Evolutionary conservation across 2,113 vertebrate species (phyloP).

Genomic region (Varanus komodoensis): DNA sequence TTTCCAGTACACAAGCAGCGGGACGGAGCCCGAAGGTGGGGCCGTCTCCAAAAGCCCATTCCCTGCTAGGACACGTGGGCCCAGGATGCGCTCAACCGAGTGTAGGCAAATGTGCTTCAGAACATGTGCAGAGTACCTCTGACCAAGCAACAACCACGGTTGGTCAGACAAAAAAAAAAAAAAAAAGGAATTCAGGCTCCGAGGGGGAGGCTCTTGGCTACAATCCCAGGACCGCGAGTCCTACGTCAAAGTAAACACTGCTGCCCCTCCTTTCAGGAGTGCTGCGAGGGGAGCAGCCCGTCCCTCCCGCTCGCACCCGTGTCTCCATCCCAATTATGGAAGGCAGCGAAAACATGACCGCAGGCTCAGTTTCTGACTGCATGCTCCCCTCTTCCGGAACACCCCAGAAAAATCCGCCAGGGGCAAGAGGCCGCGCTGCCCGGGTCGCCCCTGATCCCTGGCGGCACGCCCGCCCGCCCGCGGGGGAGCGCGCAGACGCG

Average conservation of each 20-base stretch:
- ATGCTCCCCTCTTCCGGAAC: background rate
- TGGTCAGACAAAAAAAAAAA: background rate
- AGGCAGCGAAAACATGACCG: background rate
- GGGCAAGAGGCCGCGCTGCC: no score
- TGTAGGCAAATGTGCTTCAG: background rate
- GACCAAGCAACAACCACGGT: background rate
- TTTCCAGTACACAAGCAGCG: background rate
- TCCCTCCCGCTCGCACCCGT: background rate
- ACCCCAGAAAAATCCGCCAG: background rate
- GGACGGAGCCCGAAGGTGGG: background rate
- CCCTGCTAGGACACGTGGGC: background rate
- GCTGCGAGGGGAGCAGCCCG: background rate
- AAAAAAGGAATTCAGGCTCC: background rate
- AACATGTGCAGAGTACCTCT: background rate
- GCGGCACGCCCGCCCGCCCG: background rate
- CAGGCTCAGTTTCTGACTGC: background rate
- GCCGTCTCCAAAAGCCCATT: background rate
- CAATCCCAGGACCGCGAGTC: background rate
- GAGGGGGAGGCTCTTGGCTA: background rate
- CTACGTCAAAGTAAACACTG: no score
- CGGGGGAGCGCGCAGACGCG: background rate
- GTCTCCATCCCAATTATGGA: background rate
- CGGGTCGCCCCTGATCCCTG: background rate
- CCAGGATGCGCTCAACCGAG: fast-evolving
- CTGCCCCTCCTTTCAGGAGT: background rate